Evolutionary conservation across 2,888 invertebrate species (phyloP).

Genomic region (Deilephila elpenor): DNA sequence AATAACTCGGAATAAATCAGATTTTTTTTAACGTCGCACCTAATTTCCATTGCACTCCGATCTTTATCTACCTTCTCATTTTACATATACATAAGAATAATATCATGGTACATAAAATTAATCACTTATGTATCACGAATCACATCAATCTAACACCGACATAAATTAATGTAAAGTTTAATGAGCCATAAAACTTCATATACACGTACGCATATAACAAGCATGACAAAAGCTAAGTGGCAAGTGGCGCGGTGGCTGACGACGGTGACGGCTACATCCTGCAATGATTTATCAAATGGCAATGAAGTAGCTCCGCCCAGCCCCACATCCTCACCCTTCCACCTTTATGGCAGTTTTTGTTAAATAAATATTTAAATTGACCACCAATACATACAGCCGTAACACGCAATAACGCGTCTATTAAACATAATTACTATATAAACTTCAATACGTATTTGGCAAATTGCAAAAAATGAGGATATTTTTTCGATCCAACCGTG

Average conservation of each 20-base stretch:
- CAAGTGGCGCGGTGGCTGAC: neutral
- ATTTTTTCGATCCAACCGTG: slow-evolving; percentile 7
- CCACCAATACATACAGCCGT: neutral
- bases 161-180: slow-evolving; percentile 12
- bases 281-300: slow-evolving; percentile 39
- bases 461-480: slow-evolving; percentile 17
- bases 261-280: slow-evolving; percentile 30
- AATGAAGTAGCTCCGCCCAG: slow-evolving; percentile 32
- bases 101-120: neutral
- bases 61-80: neutral
- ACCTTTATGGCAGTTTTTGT: slow-evolving; percentile 26
- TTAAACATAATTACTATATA: slow-evolving; percentile 42
- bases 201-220: slow-evolving; percentile 10
- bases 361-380: slow-evolving; percentile 17
- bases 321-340: slow-evolving; percentile 40
- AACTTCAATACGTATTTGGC: slow-evolving; percentile 38
- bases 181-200: neutral
- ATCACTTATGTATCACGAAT: neutral
- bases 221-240: slow-evolving; percentile 25
- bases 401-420: slow-evolving; percentile 28
- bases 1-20: too few species aligned
- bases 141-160: neutral
- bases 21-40: too few species aligned
- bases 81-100: neutral
- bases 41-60: neutral